Base-by-base conservation (phyloP, 2,888 invertebrate species). In the Urechis unicinctus region DNA sequence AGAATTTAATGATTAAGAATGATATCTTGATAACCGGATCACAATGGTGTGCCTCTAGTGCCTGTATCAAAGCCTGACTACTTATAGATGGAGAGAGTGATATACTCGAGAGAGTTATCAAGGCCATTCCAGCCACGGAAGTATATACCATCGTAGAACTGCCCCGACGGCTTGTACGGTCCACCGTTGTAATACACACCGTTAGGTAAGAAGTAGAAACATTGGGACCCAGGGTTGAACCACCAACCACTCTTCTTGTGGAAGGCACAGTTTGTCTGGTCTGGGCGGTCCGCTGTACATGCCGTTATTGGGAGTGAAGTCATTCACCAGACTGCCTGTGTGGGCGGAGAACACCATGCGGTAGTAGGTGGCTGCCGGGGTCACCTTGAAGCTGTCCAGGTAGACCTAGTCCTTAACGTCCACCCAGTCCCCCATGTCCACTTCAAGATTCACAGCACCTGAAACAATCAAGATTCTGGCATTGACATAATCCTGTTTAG, bases 231-330 rank as follows among this genome's bases (percentile, higher is more conserved):
- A 59, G 66, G 64, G 50, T 71, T 68, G 62, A 66, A 72, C 71
- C 71, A 72, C 72, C 72, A 72, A 1, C 71, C 73, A 1, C 62
- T 66, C n/a, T 56, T 59, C 63, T 64, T 62, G 22, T 66, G n/a
- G 6, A 17, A 4, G 3, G 71, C 72, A 56, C 73, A 73, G 9
- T 56, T 22, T 46, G 65, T 22, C 5, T 25, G 2, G 52, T 70
- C 71, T 5, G 66, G 64, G 3, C 50, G 50, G 58, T 72, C 71
- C 24, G 47, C 54, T 2, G 1, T 51, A 45, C 62, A 61, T 63
- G 30, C 62, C 61, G 53, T 68, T 68, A 55, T 65, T 62, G 52
- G 59, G 62, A 36, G 58, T 54, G 49, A 73, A 52, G 52, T 70
- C 72, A 50, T 73, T 71, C 0, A 59, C 53, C 3, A 69, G 42